phyloP scores from a whole-genome alignment of 1,140 invertebrate genomes.

The Mamestra configurata region DNA sequence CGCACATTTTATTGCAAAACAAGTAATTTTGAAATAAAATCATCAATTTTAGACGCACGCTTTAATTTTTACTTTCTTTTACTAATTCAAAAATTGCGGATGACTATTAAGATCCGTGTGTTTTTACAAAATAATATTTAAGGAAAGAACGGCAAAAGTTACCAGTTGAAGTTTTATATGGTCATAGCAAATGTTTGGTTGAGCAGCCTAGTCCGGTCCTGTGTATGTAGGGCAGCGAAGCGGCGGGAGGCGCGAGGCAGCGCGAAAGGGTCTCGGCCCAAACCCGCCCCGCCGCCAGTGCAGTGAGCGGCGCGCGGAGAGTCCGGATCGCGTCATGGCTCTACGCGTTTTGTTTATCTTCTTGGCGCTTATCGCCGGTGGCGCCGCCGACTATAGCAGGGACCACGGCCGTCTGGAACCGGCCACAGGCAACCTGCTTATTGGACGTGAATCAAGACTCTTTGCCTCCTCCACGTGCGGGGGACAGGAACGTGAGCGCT shows the following conservation, averaged over 20 bases:
- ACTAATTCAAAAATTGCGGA: no score
- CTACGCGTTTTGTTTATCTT: conserved; percentile 76
- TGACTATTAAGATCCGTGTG: no score
- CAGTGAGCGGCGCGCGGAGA: conserved; percentile 78
- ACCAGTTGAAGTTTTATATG: not conserved
- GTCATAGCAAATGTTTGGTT: not conserved
- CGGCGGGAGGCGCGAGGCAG: conserved; percentile 43
- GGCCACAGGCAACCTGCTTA: conserved; percentile 98
- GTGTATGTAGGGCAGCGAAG: conserved; percentile 51
- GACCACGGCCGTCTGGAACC: conserved; percentile 90
- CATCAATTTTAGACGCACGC: no score
- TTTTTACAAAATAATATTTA: not conserved
- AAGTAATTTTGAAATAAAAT: not conserved
- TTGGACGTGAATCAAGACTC: conserved; percentile 96
- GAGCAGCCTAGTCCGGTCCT: conserved; percentile 29
- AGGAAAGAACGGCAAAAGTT: not conserved
- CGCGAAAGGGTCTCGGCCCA: conserved; percentile 50
- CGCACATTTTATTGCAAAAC: not conserved
- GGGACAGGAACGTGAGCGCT: conserved; percentile 92
- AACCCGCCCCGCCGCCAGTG: conserved; percentile 77
- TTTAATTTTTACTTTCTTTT: no score
- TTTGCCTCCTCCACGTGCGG: conserved; percentile 98
- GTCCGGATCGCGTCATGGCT: conserved; percentile 78
- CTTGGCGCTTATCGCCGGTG: conserved; percentile 71
- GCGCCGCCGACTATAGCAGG: conserved; percentile 74